Conservation (phyloP, 2,797 vertebrate species). For the Tragelaphus oryx region DNA sequence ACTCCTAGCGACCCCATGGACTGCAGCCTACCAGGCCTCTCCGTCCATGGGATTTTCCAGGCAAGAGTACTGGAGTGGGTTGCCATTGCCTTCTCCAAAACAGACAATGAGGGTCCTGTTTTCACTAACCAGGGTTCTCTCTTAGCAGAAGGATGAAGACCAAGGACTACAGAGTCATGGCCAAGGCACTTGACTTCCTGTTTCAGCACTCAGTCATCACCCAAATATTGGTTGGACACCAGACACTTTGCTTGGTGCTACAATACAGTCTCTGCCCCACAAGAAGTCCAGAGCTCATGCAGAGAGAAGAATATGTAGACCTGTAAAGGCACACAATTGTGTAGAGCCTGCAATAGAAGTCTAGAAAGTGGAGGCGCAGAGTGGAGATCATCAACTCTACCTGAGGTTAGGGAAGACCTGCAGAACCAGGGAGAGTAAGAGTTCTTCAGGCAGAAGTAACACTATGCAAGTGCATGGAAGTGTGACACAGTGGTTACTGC, state of each 20-base stretch:
- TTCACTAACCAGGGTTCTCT: neutral
- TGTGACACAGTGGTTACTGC: neutral
- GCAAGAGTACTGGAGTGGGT: too few species aligned
- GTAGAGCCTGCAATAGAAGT: neutral
- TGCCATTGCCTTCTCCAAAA: neutral
- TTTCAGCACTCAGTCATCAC: neutral
- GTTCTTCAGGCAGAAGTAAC: neutral
- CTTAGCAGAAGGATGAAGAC: neutral
- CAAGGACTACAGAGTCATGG: neutral
- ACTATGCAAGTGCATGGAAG: fast-evolving
- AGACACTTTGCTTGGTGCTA: neutral
- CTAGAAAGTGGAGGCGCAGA: neutral
- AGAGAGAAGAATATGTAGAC: neutral
- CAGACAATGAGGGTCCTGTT: neutral
- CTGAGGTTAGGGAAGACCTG: neutral
- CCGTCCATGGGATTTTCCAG: too few species aligned
- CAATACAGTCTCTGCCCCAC: neutral
- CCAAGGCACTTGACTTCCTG: neutral
- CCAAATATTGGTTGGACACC: neutral
- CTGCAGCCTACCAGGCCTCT: too few species aligned
- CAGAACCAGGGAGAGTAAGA: neutral
- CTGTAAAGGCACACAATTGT: fast-evolving
- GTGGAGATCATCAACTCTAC: fast-evolving
- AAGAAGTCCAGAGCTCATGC: neutral
- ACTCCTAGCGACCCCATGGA: too few species aligned